phyloP scores from a whole-genome alignment of 2,888 invertebrate genomes.

The Scaptomyza flava region DNA sequence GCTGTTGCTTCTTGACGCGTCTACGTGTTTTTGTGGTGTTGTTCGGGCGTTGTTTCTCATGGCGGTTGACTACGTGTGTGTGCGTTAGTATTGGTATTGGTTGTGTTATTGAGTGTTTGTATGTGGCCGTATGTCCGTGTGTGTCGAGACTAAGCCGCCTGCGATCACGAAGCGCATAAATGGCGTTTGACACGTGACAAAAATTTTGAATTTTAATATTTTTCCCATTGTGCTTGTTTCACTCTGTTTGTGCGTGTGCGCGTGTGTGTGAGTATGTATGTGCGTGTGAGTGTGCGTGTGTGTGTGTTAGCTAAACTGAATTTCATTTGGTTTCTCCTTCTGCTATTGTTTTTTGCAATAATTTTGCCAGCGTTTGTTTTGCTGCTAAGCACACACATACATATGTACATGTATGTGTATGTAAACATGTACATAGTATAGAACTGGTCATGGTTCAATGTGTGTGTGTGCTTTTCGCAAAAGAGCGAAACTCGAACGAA shows the following conservation, averaged over 20 bases:
- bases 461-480: background rate
- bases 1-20: conserved; percentile 7
- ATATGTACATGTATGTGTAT: background rate
- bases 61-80: conserved; percentile 36
- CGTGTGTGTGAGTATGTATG: background rate
- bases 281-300: background rate
- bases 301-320: conserved; percentile 57
- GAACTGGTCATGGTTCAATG: conserved; percentile 1
- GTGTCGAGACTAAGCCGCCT: conserved; percentile 46
- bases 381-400: background rate
- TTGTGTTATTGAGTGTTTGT: conserved; percentile 2
- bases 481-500: conserved; percentile 12
- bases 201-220: conserved; percentile 78
- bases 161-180: conserved; percentile 79
- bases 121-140: conserved; percentile 13
- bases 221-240: conserved; percentile 44
- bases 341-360: conserved; percentile 54
- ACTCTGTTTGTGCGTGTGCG: background rate
- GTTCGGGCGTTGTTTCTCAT: conserved; percentile 15
- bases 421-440: background rate
- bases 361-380: conserved; percentile 22
- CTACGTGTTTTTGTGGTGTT: conserved; percentile 7
- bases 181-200: conserved; percentile 79
- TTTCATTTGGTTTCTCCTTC: conserved; percentile 66
- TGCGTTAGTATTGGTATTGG: conserved; percentile 44